A percentile compares a stretch with the other conserved stretches of the same genome.
These are phyloP conservation scores for Lucilia cuprina DNA, from an alignment of 1,140 invertebrate species.

Conservation along the genomic window DNA sequence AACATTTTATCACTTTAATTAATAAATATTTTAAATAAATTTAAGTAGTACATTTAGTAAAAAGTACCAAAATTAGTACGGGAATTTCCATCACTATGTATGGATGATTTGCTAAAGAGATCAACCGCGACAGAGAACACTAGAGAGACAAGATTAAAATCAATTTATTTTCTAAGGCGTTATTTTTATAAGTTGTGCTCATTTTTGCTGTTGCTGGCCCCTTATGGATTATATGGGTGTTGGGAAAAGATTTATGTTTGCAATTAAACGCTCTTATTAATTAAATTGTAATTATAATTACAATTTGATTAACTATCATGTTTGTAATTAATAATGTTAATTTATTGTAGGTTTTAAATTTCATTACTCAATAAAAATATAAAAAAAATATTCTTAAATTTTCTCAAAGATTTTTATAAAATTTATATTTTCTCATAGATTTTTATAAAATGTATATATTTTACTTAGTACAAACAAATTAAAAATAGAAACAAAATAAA, in stretches of 20 bases:
- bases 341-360: constrained; percentile 9
- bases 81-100: neutral
- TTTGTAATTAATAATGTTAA: constrained; percentile 39
- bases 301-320: constrained; percentile 34
- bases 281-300: constrained; percentile 38
- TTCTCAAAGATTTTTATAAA: neutral
- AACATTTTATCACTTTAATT: too few species aligned
- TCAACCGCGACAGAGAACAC: neutral
- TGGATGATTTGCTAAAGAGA: neutral
- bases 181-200: neutral
- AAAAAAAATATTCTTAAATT: too few species aligned
- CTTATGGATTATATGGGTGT: neutral
- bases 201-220: neutral
- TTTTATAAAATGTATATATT: neutral
- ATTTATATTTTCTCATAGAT: neutral
- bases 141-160: neutral
- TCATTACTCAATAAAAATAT: neutral
- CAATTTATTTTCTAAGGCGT: constrained; percentile 4
- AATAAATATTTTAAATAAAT: too few species aligned
- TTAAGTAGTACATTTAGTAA: too few species aligned
- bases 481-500: neutral
- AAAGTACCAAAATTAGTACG: too few species aligned
- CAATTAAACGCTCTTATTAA: constrained; percentile 35
- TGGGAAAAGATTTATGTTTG: constrained; percentile 37
- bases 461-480: too few species aligned